Evolutionary conservation across 1,140 invertebrate genomes (phyloP), one percentile per base, ranked within the genome.

Genomic region (Cyclina sinensis): DNA sequence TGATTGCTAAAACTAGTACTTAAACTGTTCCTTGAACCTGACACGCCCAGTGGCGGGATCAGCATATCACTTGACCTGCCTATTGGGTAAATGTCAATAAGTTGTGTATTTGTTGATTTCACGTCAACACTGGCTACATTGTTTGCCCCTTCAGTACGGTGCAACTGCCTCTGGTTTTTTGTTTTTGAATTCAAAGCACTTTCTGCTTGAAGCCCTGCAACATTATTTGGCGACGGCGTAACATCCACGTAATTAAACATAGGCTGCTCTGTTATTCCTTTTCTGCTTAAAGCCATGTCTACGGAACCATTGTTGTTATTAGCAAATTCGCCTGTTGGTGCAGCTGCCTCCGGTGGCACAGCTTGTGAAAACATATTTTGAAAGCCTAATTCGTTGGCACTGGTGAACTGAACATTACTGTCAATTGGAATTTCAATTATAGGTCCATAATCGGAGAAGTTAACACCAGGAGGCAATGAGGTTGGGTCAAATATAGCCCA

Each of bases 401-500:
- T 86, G 21, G 68, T 86, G 57, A 86, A 86, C 24, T 68, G 9
- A 24, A 86, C 74, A 7, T 59, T 21, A 27, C 70, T 57, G 18
- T 86, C 84, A 1, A 86, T 65, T 24, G 84, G 84, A 24, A 86
- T 14, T 24, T 86, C 84, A 46, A 86, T 74, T 21, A 86, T 86
- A 27, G 84, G 84, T 30, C 84, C 84, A 46, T 76, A 86, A 37
- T 86, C 73, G 5, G 54, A 70, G 62, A 86, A 86, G 32, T 86
- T 78, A 0, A 74, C 51, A 0, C 39, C 43, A 70, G 54, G 43
- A 39, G 54, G 39, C 7, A 46, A 1, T 0, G 84, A 86, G 7
- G 48, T 86, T 21, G 84, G 84, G 51, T 86, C 84, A 62, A 86
- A 86, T 86, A 86, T 86, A 1, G 84, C 84, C 84, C 84, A 86